phyloP scores from a whole-genome alignment of 2,797 vertebrate genomes.

The Saxicola maurus region DNA sequence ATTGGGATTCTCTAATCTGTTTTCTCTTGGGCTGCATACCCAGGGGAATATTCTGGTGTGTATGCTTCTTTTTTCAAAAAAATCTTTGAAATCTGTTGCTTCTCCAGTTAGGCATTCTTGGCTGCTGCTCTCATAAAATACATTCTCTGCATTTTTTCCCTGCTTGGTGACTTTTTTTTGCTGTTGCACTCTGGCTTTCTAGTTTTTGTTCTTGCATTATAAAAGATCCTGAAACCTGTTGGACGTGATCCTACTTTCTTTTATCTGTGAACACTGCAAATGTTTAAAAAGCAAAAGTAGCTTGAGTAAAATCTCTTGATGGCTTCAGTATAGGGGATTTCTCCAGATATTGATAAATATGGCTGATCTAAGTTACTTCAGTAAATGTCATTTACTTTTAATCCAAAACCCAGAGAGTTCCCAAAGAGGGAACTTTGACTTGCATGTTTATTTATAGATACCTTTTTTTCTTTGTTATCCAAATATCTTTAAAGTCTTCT shows the following conservation, averaged over 20 bases:
- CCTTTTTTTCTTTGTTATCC: background rate
- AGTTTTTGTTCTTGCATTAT: background rate
- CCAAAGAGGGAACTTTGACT: background rate
- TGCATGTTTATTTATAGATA: background rate
- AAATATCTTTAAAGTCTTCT: background rate
- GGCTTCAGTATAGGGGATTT: background rate
- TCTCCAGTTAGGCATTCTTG: conserved; percentile 60
- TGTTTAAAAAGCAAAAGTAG: background rate
- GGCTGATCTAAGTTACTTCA: background rate
- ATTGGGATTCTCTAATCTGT: conserved; percentile 76
- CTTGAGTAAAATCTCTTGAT: background rate
- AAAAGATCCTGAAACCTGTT: background rate
- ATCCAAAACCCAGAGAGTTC: background rate
- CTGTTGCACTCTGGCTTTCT: conserved; percentile 28
- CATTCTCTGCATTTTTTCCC: conserved; percentile 53
- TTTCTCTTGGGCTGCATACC: conserved; percentile 77
- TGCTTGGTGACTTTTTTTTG: conserved; percentile 48
- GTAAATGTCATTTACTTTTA: background rate
- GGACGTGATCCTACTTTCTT: background rate
- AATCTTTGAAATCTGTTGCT: conserved; percentile 50
- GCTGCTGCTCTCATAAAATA: conserved; percentile 64
- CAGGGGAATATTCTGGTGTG: conserved; percentile 97
- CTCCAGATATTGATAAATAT: background rate
- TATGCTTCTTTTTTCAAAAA: conserved; percentile 71
- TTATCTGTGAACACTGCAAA: background rate